Evolutionary conservation across 92 coral and sea anemone genomes (phyloP), one percentile per base, ranked within the genome.

Genomic region (Heliopora coerulea): DNA sequence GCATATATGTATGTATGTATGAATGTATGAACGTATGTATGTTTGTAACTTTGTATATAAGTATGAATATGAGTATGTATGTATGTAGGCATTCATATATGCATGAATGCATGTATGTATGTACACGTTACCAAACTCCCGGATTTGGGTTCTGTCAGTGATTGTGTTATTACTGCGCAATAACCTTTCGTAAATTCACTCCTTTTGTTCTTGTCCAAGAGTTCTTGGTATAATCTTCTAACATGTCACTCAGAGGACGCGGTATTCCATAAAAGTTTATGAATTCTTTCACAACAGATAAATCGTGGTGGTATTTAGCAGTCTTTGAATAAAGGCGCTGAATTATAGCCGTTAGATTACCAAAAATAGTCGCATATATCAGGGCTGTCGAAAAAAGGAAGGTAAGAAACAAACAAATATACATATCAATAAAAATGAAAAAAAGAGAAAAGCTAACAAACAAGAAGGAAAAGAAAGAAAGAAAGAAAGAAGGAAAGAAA

Each of bases 361-460:
- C 98, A 83, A 93, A 93, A 54, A 93, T 86, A 44, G 96, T 84
- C 28, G 98, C 98, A 68, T 87, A 93, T 91, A 93, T 87, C 68
- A 93, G 75, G 21, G 98, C 98, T 93, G 83, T 1, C 15, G n/a
- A 46, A 7, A 37, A 37, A 37, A 37, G 42, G n/a, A n/a, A n/a
- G n/a, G n/a, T n/a, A n/a, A n/a, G n/a, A n/a, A 37, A 37, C 42
- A 37, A 37, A 37, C 42, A 37, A 37, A 37, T 11, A 37, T 4
- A 37, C 42, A 37, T 4, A 37, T 11, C 4, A 37, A 46, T n/a
- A 46, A 46, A 46, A 8, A 6, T 8, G 15, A 8, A 46, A 15
- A 46, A 46, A 46, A 46, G 2, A 46, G 15, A 15, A 8, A 46
- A 46, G n/a, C 52, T 6, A 46, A 7, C 52, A 46, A 46, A 9